Conservation (phyloP, 2,797 vertebrate species). For the Prunella strophiata region DNA sequence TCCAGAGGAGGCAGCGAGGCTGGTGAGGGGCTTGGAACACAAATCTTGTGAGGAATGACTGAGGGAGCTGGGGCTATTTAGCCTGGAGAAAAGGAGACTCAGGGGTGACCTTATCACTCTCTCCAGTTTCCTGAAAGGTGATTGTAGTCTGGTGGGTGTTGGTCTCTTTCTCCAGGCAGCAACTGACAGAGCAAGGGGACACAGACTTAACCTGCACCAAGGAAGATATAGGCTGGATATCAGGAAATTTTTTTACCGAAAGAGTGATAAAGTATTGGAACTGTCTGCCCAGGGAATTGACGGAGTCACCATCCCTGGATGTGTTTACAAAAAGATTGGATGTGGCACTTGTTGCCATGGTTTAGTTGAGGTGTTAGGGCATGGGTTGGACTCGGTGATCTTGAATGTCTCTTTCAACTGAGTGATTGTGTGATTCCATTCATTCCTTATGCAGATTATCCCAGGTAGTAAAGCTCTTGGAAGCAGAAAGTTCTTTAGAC, state of each 20-base stretch:
- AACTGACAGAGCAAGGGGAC: neutral
- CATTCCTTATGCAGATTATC: neutral
- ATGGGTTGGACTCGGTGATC: neutral
- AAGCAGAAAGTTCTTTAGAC: neutral
- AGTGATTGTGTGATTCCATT: neutral
- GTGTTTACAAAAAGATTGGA: neutral
- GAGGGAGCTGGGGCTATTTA: neutral
- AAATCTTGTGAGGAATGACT: neutral
- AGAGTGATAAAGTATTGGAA: neutral
- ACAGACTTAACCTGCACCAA: neutral
- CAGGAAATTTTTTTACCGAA: neutral
- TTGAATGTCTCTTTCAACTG: neutral
- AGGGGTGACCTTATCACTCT: too few relatives aligned
- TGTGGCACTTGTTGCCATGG: neutral
- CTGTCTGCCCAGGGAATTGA: neutral
- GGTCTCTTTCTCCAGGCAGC: neutral
- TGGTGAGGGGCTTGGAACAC: neutral
- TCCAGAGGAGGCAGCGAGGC: neutral
- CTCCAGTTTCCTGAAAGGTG: neutral
- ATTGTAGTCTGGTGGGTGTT: fast-evolving
- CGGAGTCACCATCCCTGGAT: neutral
- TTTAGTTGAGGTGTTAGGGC: neutral
- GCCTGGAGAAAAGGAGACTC: neutral
- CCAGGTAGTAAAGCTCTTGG: neutral
- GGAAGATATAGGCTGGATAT: neutral